phyloP scores from a whole-genome alignment of 1,140 invertebrate genomes.

The Drosophila oshimai region DNA sequence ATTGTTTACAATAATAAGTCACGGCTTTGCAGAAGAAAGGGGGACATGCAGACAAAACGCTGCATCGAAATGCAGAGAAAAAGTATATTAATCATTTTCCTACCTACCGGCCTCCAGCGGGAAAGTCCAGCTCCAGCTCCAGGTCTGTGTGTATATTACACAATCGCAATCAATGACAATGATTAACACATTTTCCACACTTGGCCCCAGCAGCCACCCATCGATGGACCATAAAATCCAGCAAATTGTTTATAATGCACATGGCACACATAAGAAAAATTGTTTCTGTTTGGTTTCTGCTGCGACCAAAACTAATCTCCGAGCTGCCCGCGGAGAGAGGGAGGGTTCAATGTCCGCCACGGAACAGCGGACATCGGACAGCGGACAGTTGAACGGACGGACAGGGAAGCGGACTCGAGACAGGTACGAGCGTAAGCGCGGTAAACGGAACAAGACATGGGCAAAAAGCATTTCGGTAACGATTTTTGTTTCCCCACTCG shows the following conservation, averaged over 20 bases:
- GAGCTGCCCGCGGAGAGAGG: constrained; percentile 10
- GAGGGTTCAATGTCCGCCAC: constrained; percentile 35
- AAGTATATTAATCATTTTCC: constrained; percentile 47
- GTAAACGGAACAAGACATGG: constrained; percentile 26
- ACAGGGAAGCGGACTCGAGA: constrained; percentile 24
- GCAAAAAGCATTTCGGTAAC: constrained; percentile 36
- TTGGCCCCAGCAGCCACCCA: constrained; percentile 24
- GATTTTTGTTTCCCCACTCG: constrained; percentile 36
- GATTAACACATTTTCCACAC: constrained; percentile 48
- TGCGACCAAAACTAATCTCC: constrained; percentile 34
- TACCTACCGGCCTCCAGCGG: constrained; percentile 15
- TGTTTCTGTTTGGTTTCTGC: constrained; percentile 29
- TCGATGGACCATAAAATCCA: constrained; percentile 46
- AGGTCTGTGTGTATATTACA: constrained; percentile 11
- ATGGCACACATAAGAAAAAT: constrained; percentile 48
- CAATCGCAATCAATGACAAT: constrained; percentile 45
- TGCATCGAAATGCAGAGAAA: constrained; percentile 31
- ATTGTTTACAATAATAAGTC: constrained; percentile 62
- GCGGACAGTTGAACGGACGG: background rate
- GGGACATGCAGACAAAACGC: constrained; percentile 3
- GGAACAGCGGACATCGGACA: constrained; percentile 2
- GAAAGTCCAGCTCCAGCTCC: too few species aligned
- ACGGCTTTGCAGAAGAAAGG: constrained; percentile 52
- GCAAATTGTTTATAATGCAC: constrained; percentile 46
- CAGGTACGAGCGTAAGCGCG: constrained; percentile 27